phyloP scores from a whole-genome alignment of 2,113 vertebrate species.

The Nestor notabilis region DNA sequence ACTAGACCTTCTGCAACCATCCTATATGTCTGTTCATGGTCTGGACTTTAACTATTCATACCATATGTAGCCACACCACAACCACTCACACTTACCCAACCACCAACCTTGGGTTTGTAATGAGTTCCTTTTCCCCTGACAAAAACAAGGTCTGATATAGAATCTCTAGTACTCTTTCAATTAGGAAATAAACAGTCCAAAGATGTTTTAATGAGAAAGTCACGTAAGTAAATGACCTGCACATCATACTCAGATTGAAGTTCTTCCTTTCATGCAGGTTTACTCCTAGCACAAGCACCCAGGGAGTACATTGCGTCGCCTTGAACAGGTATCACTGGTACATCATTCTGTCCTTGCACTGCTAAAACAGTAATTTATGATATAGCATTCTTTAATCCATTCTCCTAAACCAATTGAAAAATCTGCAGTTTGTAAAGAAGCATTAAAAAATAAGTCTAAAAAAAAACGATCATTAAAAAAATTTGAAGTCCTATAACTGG shows the following conservation, averaged over 20 bases:
- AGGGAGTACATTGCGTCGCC: not conserved
- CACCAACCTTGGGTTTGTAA: not conserved
- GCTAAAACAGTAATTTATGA: not conserved
- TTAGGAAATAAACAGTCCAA: not conserved
- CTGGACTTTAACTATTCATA: not conserved
- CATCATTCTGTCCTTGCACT: not conserved
- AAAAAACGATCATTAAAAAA: not conserved
- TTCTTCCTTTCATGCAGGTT: not conserved
- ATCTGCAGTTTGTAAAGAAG: not conserved
- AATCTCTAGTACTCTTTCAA: not conserved
- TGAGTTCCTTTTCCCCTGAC: not conserved
- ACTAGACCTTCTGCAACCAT: not conserved
- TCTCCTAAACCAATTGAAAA: not conserved
- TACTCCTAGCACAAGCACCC: not conserved
- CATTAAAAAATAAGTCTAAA: not conserved
- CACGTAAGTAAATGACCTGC: not conserved
- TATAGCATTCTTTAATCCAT: not conserved
- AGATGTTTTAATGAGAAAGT: not conserved
- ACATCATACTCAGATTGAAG: not conserved
- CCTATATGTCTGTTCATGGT: accelerated
- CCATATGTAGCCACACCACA: not conserved
- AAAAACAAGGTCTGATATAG: not conserved
- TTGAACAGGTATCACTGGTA: not conserved
- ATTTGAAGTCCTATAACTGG: not conserved
- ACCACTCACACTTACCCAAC: not conserved